Percentiles rank a stretch among this genome's conserved stretches.
Conservation (phyloP, 2,797 vertebrate genomes). For the Cyprinodon diabolis region DNA sequence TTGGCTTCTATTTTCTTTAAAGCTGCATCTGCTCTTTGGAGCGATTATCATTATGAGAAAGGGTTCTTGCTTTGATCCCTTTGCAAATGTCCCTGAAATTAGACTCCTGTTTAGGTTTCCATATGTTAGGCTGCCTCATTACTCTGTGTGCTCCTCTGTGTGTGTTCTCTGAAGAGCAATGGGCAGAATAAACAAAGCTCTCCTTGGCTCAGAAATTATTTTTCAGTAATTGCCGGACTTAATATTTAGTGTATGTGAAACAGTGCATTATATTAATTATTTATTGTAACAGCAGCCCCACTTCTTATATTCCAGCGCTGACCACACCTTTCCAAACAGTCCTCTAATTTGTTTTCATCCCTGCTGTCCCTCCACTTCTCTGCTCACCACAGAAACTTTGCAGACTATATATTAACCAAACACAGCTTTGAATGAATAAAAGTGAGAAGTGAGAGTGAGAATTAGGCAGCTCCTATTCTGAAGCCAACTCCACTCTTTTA, state of each 20-base stretch:
- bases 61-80: conserved; percentile 50
- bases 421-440: too few relatives aligned
- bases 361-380: too few relatives aligned
- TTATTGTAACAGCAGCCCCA: too few relatives aligned
- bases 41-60: conserved; percentile 57
- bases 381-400: too few relatives aligned
- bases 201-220: background rate
- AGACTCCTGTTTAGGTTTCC: conserved; percentile 49
- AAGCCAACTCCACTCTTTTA: too few relatives aligned
- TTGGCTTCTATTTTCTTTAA: conserved; percentile 39
- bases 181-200: background rate
- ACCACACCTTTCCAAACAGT: too few relatives aligned
- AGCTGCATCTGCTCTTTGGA: conserved; percentile 49
- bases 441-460: too few relatives aligned
- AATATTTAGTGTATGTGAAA: background rate
- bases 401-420: too few relatives aligned
- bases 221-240: background rate
- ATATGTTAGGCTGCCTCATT: conserved; percentile 45
- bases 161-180: conserved; percentile 20
- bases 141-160: conserved; percentile 26
- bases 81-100: conserved; percentile 60
- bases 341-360: too few relatives aligned
- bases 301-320: too few relatives aligned
- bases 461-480: too few relatives aligned
- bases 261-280: background rate